phyloP scores from a whole-genome alignment of 2,888 invertebrate species.

The Cryptocephalus moraei region DNA sequence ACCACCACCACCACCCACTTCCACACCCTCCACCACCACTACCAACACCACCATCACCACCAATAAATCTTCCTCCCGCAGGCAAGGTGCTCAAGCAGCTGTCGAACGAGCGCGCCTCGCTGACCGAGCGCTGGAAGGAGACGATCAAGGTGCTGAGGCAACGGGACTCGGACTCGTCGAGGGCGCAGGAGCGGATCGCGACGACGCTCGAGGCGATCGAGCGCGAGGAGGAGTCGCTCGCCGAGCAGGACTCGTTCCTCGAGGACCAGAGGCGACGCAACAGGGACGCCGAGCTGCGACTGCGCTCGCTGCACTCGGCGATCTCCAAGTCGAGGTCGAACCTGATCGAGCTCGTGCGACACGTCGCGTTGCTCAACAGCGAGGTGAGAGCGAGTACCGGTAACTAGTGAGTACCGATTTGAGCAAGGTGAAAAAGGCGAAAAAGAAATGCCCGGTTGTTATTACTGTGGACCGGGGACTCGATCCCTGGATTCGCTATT shows the following conservation, averaged over 20 bases:
- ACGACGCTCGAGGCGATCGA: slow-evolving; percentile 24
- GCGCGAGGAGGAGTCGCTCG: slow-evolving; percentile 42
- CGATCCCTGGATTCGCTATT: too few species aligned
- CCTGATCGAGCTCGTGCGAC: slow-evolving; percentile 28
- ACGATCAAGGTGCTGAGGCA: slow-evolving; percentile 60
- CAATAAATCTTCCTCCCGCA: too few species aligned
- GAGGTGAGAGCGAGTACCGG: slow-evolving; percentile 35
- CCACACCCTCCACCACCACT: too few species aligned
- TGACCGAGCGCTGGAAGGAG: slow-evolving; percentile 63
- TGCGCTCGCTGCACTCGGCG: slow-evolving; percentile 34
- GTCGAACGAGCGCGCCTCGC: slow-evolving; percentile 53
- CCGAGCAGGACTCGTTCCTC: slow-evolving; percentile 51
- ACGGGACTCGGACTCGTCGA: slow-evolving; percentile 55
- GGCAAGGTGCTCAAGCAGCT: slow-evolving; percentile 40
- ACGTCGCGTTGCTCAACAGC: slow-evolving; percentile 32
- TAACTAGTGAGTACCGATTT: too few species aligned
- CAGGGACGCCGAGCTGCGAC: slow-evolving; percentile 38
- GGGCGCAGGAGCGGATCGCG: slow-evolving; percentile 26
- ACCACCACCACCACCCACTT: too few species aligned
- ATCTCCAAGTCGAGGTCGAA: slow-evolving; percentile 35
- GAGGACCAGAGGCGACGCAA: slow-evolving; percentile 51
- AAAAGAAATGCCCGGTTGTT: too few species aligned
- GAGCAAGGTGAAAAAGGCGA: too few species aligned
- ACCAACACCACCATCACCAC: too few species aligned
- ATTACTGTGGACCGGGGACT: too few species aligned